Evolutionary conservation across 2,113 vertebrate genomes (phyloP).

Genomic region (Callopanchax toddi): DNA sequence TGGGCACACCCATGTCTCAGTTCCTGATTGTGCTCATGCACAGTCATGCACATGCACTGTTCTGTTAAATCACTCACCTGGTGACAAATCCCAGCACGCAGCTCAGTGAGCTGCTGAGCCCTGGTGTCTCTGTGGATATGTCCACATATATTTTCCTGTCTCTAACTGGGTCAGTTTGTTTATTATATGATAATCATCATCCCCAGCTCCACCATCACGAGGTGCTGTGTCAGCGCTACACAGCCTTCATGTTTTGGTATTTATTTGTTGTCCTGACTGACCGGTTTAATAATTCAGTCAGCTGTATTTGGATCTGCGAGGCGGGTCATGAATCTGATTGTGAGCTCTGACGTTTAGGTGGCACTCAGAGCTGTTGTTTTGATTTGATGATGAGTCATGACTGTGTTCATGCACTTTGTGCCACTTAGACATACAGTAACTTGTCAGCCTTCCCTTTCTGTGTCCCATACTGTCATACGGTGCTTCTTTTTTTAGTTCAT

Average conservation of each 20-base stretch:
- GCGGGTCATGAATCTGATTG: not conserved
- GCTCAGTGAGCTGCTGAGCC: conserved; percentile 21
- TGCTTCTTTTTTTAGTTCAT: too few species aligned
- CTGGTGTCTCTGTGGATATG: conserved; percentile 9
- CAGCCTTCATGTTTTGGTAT: conserved; percentile 5
- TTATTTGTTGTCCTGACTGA: conserved; percentile 16
- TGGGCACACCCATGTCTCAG: conserved; percentile 51
- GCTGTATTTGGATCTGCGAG: conserved; percentile 13
- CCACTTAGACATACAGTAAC: not conserved
- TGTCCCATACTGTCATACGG: too few species aligned
- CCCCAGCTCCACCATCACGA: conserved; percentile 2
- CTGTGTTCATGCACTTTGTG: not conserved
- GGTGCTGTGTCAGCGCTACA: conserved; percentile 34
- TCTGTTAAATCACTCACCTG: conserved; percentile 39
- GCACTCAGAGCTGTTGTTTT: not conserved
- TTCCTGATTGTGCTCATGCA: conserved; percentile 55
- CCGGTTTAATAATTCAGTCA: not conserved
- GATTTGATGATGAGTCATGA: conserved; percentile 5
- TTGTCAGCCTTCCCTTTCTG: not conserved
- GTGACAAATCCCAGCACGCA: conserved; percentile 45
- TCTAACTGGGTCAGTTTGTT: conserved; percentile 45
- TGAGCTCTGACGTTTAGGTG: conserved; percentile 3
- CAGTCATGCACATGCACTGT: conserved; percentile 12
- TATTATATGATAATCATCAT: conserved; percentile 19
- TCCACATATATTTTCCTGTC: conserved; percentile 25